A percentile compares a stretch with the other conserved stretches of the same genome.
Conservation (phyloP, 2,113 vertebrate species). For the Xyliphius kryptos region DNA sequence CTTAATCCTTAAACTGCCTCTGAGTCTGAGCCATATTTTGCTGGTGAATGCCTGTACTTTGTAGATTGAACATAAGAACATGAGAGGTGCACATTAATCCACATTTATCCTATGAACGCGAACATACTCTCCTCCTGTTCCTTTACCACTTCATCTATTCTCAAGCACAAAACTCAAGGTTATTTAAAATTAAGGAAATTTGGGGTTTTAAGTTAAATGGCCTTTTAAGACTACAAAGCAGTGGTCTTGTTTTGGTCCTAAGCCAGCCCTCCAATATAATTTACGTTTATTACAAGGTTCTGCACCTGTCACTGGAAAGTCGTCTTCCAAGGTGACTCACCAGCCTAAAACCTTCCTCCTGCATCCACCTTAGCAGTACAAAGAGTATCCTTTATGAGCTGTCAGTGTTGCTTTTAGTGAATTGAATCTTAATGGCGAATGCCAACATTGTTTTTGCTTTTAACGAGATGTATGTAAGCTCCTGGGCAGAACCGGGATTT, state of each 20-base stretch:
- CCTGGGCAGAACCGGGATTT: too few species aligned
- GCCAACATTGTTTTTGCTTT: too few species aligned
- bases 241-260: constrained; percentile 30
- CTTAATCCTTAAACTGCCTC: too few species aligned
- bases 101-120: background rate
- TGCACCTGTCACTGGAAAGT: constrained; percentile 22
- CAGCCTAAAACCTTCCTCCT: constrained; percentile 10
- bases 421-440: background rate
- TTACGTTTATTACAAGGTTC: constrained; percentile 41
- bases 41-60: too few species aligned
- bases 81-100: too few species aligned
- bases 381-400: background rate
- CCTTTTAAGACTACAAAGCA: constrained; percentile 38
- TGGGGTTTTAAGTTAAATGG: constrained; percentile 30
- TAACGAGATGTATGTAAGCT: too few species aligned
- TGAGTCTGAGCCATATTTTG: too few species aligned
- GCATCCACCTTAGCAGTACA: background rate
- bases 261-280: constrained; percentile 49
- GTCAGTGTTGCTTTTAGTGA: background rate
- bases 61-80: too few species aligned
- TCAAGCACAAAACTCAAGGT: background rate
- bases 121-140: background rate
- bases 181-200: background rate
- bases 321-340: constrained; percentile 30
- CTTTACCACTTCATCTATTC: background rate